phyloP scores from a whole-genome alignment of 2,797 vertebrate species.

The Sandelia bainsii region DNA sequence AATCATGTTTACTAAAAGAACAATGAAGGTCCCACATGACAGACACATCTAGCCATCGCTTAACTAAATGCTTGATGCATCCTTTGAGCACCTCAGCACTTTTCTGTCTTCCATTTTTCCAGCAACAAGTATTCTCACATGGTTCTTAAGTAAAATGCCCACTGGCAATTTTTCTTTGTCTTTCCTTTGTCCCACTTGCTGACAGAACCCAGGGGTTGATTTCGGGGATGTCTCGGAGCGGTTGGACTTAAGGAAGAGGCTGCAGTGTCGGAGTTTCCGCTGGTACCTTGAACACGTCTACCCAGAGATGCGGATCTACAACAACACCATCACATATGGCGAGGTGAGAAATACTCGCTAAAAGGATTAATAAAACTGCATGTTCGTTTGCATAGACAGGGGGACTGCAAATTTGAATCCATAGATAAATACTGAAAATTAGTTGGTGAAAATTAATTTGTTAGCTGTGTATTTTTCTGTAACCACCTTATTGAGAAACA shows the following conservation, averaged over 20 bases:
- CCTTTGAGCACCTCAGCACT: slow-evolving; percentile 33
- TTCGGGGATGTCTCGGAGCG: slow-evolving; percentile 97
- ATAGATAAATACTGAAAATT: slow-evolving; percentile 32
- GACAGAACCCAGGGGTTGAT: slow-evolving; percentile 96
- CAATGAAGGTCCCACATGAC: slow-evolving; percentile 73
- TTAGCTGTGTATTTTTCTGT: slow-evolving; percentile 14
- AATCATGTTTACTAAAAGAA: slow-evolving; percentile 79
- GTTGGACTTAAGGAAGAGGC: slow-evolving; percentile 90
- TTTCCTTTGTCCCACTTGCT: slow-evolving; percentile 49
- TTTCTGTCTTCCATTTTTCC: slow-evolving; percentile 20
- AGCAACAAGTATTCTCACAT: slow-evolving; percentile 15
- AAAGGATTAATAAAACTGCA: slow-evolving; percentile 23
- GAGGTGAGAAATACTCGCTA: slow-evolving; percentile 86
- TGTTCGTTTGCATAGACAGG: slow-evolving; percentile 18
- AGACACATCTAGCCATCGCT: slow-evolving; percentile 55
- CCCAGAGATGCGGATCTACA: slow-evolving; percentile 98
- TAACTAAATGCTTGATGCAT: slow-evolving; percentile 50
- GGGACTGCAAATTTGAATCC: slow-evolving; percentile 28
- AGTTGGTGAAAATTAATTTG: slow-evolving; percentile 26
- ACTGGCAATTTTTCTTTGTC: slow-evolving; percentile 19
- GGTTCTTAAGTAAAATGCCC: slow-evolving; percentile 35
- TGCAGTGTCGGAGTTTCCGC: slow-evolving; percentile 95
- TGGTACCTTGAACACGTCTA: slow-evolving; percentile 99
- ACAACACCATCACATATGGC: slow-evolving; percentile 97
- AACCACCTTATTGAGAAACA: slow-evolving; percentile 14